Evolutionary conservation across 2,797 vertebrate species (phyloP).

Genomic region (Chromobotia macracanthus): DNA sequence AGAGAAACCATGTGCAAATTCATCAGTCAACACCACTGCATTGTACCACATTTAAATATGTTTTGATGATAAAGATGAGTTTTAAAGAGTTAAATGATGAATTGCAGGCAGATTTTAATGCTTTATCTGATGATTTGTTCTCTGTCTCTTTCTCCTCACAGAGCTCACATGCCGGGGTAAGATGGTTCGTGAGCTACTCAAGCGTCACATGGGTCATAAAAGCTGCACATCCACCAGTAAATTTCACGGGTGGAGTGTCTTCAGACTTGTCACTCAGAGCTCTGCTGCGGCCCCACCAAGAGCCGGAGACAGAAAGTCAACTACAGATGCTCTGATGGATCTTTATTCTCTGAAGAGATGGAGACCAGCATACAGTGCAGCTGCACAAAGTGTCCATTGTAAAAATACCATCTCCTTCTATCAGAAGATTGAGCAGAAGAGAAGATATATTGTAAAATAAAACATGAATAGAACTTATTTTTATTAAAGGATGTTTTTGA

Average conservation of each 20-base stretch:
- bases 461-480: conserved; percentile 98
- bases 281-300: conserved; percentile 89
- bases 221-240: conserved; percentile 85
- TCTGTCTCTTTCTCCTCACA: conserved; percentile 59
- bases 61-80: no score
- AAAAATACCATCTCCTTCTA: conserved; percentile 66
- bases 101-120: no score
- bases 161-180: conserved; percentile 88
- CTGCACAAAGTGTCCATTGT: conserved; percentile 86
- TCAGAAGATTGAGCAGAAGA: conserved; percentile 81
- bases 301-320: conserved; percentile 89
- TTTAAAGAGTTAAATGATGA: no score
- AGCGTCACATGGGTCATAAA: conserved; percentile 84
- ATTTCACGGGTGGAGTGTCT: conserved; percentile 87
- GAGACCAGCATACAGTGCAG: conserved; percentile 91
- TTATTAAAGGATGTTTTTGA: conserved; percentile 94
- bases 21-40: no score
- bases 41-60: no score
- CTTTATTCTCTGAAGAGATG: conserved; percentile 91
- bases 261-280: conserved; percentile 79
- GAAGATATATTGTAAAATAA: conserved; percentile 99
- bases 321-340: conserved; percentile 91
- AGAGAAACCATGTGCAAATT: no score
- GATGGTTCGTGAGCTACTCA: conserved; percentile 87
- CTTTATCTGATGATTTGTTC: background rate